A percentile compares a stretch with the other conserved stretches of the same genome.
Evolutionary conservation across 2,888 invertebrate genomes (phyloP).

Genomic region (Callosobruchus maculatus): DNA sequence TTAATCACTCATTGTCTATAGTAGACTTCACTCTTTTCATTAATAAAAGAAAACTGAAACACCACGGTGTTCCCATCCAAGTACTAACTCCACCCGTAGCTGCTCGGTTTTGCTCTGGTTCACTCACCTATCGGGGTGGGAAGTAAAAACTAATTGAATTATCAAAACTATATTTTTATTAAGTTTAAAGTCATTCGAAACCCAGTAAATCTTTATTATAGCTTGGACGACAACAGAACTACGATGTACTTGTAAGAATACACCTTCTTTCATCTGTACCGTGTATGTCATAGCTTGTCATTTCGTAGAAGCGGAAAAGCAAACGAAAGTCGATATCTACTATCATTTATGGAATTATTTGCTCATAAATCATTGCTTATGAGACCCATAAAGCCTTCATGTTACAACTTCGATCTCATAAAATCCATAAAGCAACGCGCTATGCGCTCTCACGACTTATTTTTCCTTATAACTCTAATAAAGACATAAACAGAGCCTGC

Average conservation of each 20-base stretch:
- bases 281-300: background rate
- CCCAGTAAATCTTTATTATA: no score
- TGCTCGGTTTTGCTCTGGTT: no score
- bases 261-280: background rate
- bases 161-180: no score
- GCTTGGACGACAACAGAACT: no score
- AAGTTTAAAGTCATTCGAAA: no score
- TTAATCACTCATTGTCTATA: no score
- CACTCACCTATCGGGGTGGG: no score
- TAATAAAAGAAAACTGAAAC: no score
- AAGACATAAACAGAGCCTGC: background rate
- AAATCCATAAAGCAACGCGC: background rate
- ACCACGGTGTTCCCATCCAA: no score
- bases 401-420: background rate
- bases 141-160: no score
- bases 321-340: background rate
- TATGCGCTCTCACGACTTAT: background rate
- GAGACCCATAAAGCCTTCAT: background rate
- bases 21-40: no score
- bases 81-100: no score
- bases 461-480: background rate
- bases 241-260: background rate
- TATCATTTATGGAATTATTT: background rate
- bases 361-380: background rate
- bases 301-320: background rate